Evolutionary conservation across 2,888 invertebrate genomes (phyloP), one percentile per base, ranked within the genome.

Genomic region (Amblyteles armatorius): DNA sequence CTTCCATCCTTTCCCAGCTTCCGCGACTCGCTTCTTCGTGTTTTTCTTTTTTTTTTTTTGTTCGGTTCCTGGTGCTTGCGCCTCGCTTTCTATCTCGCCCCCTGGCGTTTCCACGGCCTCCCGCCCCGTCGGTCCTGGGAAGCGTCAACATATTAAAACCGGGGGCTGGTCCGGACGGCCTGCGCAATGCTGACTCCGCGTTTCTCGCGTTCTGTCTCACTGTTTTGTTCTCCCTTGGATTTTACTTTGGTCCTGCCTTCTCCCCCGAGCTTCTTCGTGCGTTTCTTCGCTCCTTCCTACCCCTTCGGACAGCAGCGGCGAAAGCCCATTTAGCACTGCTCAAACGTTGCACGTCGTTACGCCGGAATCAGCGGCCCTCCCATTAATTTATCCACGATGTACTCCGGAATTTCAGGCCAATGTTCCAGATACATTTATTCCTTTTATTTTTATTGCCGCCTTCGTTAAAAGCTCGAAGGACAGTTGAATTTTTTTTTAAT

Each of bases 91-190:
- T 77, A 78, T 80, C 80, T 85, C 80, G 74, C 83, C 82, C 68
- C 76, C 73, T 83, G 73, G 78, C 78, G 71, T 74, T 79, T 73
- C 63, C 82, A 55, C 67, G 63, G 67, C 60, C 65, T 69, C 78
- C 16, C 76, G 33, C 74, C 73, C 83, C 71, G 50, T 22, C 44
- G 74, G 44, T 36, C 57, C 79, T 65, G 73, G 71, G 88, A 87
- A 92, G 89, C 91, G 92, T 92, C 92, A 92, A 92, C 92, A 91
- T 92, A 92, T 92, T 92, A 91, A 92, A 92, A 91, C 88, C 85
- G 84, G 86, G 87, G 89, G 86, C 82, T 84, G 86, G 87, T 87
- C 87, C 88, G 88, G 71, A 40, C 67, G 73, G 87, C 88, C 90
- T 89, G 90, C 90, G 90, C 91, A 90, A 88, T 90, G 92, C 92